phyloP scores from a whole-genome alignment of 2,888 invertebrate genomes.

The Linnaemya tessellans region DNA sequence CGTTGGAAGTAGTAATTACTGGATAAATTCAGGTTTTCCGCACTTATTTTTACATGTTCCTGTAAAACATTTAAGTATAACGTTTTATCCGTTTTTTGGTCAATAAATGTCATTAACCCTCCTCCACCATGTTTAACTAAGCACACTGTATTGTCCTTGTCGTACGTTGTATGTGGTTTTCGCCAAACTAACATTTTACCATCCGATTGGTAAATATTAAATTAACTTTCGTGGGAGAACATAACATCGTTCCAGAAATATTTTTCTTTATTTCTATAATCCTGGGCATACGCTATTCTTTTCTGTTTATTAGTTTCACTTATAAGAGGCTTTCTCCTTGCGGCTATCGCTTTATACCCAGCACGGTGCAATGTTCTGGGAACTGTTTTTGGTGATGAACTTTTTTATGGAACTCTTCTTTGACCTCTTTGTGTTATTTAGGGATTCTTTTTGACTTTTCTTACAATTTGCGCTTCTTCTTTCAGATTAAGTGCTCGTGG shows the following conservation, averaged over 20 bases:
- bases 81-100: not conserved
- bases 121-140: constrained; percentile 23
- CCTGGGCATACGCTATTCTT: no score
- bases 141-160: constrained; percentile 10
- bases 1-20: not conserved
- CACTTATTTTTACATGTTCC: not conserved
- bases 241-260: no score
- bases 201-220: constrained; percentile 6
- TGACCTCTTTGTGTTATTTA: not conserved
- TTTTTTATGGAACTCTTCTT: constrained; percentile 29
- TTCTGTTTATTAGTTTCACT: constrained; percentile 4
- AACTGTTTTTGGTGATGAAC: not conserved
- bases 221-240: constrained; percentile 1
- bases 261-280: no score
- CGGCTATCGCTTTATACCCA: no score
- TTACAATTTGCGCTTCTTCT: not conserved
- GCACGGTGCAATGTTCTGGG: no score
- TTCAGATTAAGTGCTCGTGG: not conserved
- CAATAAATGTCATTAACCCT: constrained; percentile 12
- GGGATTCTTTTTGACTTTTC: no score
- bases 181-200: constrained; percentile 20
- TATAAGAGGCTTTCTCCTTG: not conserved
- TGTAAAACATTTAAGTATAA: not conserved
- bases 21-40: not conserved
- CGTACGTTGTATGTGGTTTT: constrained; percentile 22